These are phyloP conservation scores for Diphyllodes magnificus DNA, from an alignment of 2,113 vertebrate genomes.

Conservation along the genomic window DNA sequence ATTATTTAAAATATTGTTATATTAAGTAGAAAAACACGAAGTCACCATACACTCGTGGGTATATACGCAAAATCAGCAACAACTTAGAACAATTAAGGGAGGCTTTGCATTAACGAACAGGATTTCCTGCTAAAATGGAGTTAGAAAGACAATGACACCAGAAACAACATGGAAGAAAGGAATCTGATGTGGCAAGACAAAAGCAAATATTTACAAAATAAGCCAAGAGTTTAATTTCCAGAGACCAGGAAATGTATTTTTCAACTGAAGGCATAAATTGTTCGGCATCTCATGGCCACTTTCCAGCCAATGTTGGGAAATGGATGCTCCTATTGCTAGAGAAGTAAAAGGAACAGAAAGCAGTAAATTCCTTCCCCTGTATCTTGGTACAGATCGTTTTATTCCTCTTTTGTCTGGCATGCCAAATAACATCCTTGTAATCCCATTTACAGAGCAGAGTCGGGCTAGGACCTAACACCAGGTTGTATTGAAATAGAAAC, in stretches of 20 bases:
- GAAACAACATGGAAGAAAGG: conserved; percentile 19
- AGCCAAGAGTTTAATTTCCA: background rate
- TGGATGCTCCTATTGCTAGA: background rate
- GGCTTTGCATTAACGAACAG: conserved; percentile 23
- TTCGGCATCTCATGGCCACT: conserved; percentile 12
- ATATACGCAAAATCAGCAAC: background rate
- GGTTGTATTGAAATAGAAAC: fast-evolving
- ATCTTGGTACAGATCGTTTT: background rate
- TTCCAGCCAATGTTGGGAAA: conserved; percentile 30
- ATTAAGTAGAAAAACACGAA: background rate
- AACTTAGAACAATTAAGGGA: background rate
- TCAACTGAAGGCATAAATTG: conserved; percentile 45
- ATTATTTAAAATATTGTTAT: background rate
- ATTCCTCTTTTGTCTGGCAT: background rate
- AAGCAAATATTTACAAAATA: conserved; percentile 70
- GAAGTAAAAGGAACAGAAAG: background rate
- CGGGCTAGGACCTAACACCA: background rate
- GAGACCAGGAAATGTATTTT: conserved; percentile 44
- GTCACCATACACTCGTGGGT: background rate
- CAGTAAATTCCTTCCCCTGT: background rate
- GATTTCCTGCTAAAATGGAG: conserved; percentile 48
- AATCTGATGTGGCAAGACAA: conserved; percentile 56
- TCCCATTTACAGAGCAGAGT: background rate
- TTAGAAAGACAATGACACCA: conserved; percentile 39
- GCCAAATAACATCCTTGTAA: background rate